phyloP scores from a whole-genome alignment of 2,888 invertebrate genomes.

The Apotomis capreana region DNA sequence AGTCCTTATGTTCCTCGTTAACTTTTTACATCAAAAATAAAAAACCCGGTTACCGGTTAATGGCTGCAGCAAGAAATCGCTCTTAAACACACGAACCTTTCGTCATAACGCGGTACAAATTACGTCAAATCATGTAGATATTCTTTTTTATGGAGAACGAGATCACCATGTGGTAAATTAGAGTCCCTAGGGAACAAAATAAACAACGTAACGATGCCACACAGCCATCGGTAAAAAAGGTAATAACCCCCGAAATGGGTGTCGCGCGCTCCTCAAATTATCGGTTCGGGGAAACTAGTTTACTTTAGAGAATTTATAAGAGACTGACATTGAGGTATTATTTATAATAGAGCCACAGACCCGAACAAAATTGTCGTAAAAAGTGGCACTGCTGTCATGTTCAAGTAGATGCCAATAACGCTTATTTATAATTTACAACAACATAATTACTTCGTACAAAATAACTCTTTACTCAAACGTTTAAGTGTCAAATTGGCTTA shows the following conservation, averaged over 20 bases:
- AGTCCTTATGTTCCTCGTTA: slow-evolving; percentile 62
- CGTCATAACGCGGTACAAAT: slow-evolving; percentile 76
- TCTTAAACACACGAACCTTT: slow-evolving; percentile 76
- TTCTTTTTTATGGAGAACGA: slow-evolving; percentile 70
- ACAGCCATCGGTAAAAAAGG: slow-evolving; percentile 67
- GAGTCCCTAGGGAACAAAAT: slow-evolving; percentile 72
- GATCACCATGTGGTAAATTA: slow-evolving; percentile 80
- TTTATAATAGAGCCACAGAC: no score
- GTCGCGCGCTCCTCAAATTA: slow-evolving; percentile 69
- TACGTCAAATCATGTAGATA: slow-evolving; percentile 79
- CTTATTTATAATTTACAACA: no score
- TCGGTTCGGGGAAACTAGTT: slow-evolving; percentile 60
- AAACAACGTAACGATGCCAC: slow-evolving; percentile 74
- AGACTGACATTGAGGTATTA: no score
- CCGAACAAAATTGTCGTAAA: no score
- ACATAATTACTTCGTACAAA: no score
- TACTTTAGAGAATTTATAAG: slow-evolving; percentile 48
- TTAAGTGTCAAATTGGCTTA: no score
- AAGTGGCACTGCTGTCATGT: no score
- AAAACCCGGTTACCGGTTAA: slow-evolving; percentile 73
- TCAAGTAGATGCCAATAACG: no score
- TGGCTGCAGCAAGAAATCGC: slow-evolving; percentile 70
- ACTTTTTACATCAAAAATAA: slow-evolving; percentile 63
- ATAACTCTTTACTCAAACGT: no score
- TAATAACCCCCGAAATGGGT: slow-evolving; percentile 62